A percentile compares a stretch with the other conserved stretches of the same genome.
Evolutionary conservation across 2,113 vertebrate species (phyloP).

Genomic region (Phaethornis superciliosus): DNA sequence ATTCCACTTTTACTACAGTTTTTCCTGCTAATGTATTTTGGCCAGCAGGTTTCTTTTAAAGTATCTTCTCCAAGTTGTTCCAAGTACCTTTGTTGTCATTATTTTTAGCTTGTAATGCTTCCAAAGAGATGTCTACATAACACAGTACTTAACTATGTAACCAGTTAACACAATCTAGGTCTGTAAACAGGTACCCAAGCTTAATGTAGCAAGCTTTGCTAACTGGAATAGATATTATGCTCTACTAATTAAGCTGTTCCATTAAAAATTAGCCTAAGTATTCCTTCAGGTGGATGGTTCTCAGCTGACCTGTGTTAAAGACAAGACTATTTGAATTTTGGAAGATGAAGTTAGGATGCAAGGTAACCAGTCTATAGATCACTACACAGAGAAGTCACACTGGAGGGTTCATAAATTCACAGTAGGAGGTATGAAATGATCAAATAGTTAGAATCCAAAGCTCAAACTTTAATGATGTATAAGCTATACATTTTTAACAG

Average conservation of each 20-base stretch:
- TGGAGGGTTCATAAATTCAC: not conserved
- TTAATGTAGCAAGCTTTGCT: not conserved
- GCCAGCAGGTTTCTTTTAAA: not conserved
- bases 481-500: conserved; percentile 47
- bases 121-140: not conserved
- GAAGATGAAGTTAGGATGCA: not conserved
- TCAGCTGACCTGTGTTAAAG: not conserved
- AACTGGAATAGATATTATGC: not conserved
- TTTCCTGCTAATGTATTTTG: not conserved
- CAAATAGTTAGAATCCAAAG: conserved; percentile 21
- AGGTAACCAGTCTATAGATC: not conserved
- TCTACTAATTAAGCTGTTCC: not conserved
- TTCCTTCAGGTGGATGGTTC: not conserved
- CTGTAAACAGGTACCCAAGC: not conserved
- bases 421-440: not conserved
- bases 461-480: conserved; percentile 33
- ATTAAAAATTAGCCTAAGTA: conserved; percentile 1
- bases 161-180: not conserved
- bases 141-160: too few relatives aligned
- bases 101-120: not conserved
- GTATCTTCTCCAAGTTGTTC: not conserved
- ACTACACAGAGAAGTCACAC: not conserved
- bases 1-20: not conserved
- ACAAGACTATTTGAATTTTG: not conserved
- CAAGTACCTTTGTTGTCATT: not conserved